phyloP scores from a whole-genome alignment of 2,113 vertebrate species.

The Todiramphus saurophagus region DNA sequence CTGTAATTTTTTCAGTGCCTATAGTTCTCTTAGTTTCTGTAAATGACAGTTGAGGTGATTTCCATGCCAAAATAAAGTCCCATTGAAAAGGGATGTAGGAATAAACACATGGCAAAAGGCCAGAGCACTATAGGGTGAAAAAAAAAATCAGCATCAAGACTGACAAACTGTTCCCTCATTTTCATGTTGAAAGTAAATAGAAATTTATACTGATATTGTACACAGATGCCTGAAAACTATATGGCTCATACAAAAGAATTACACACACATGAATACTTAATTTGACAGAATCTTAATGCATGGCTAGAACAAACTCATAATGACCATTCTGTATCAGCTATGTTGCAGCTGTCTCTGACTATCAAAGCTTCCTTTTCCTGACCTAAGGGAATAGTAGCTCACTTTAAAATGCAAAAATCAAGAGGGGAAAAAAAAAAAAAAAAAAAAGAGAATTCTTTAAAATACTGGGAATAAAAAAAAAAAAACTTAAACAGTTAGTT shows the following conservation, averaged over 20 bases:
- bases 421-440: neutral
- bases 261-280: constrained; percentile 25
- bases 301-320: constrained; percentile 21
- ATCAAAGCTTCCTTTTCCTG: neutral
- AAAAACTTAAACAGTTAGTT: rapidly evolving
- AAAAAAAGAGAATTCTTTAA: neutral
- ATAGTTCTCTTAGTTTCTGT: neutral
- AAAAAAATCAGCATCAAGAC: neutral
- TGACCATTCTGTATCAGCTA: neutral
- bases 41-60: neutral
- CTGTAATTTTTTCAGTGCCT: neutral
- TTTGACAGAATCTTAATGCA: constrained; percentile 8
- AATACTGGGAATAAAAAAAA: neutral
- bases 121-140: neutral
- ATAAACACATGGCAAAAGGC: neutral
- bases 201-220: constrained; percentile 1
- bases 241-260: constrained; percentile 6
- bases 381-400: neutral
- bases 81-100: neutral
- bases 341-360: constrained; percentile 5
- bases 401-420: neutral
- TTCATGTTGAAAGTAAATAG: neutral
- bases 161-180: neutral
- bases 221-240: constrained; percentile 6
- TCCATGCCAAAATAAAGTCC: neutral